These are phyloP conservation scores for Asteroscopus sphinx DNA, from an alignment of 2,888 invertebrate genomes.

Conservation along the genomic window DNA sequence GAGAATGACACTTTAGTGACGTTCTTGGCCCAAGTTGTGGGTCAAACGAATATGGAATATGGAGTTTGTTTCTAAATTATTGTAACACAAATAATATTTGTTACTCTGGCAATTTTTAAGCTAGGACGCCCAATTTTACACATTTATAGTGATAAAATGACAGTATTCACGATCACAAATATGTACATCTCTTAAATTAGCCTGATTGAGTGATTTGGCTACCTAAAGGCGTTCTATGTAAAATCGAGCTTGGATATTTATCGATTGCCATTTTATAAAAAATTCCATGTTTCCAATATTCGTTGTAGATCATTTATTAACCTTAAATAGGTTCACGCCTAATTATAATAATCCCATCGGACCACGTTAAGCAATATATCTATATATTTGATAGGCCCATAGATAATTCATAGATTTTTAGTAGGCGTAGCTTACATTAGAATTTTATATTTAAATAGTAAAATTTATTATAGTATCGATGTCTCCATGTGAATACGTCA, in stretches of 20 bases:
- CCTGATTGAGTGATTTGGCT: no score
- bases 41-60: constrained; percentile 29
- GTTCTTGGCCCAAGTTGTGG: constrained; percentile 36
- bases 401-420: constrained; percentile 76
- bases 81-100: background rate
- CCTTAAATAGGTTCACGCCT: constrained; percentile 73
- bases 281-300: constrained; percentile 60
- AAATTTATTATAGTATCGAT: constrained; percentile 54
- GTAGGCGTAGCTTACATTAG: constrained; percentile 85
- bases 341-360: constrained; percentile 83
- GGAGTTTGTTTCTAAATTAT: constrained; percentile 33
- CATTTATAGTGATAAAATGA: no score
- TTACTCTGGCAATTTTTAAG: no score
- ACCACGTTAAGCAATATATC: constrained; percentile 88
- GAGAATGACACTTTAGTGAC: constrained; percentile 40
- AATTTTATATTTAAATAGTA: constrained; percentile 77
- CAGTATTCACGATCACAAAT: no score
- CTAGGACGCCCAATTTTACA: no score
- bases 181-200: no score
- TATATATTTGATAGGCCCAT: constrained; percentile 82
- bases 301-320: constrained; percentile 47
- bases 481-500: constrained; percentile 55
- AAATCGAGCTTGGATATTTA: background rate
- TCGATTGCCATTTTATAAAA: background rate
- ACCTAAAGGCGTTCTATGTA: background rate